Conservation (phyloP, 1,140 invertebrate species). For the Platorchestia sp. region DNA sequence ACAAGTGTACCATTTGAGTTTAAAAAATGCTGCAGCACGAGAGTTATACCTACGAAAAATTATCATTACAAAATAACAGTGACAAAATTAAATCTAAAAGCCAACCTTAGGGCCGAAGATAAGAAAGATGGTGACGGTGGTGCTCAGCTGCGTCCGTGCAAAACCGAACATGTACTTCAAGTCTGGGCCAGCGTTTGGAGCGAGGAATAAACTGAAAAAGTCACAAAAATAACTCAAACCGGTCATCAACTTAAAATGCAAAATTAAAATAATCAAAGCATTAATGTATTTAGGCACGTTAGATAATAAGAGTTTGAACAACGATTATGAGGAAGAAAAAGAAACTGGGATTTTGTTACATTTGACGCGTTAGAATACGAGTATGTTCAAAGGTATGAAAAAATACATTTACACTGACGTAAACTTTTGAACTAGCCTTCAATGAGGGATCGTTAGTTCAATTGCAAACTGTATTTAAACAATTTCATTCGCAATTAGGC, state of each 20-base stretch:
- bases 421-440: neutral
- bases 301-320: neutral
- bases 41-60: too few species aligned
- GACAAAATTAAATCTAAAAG: neutral
- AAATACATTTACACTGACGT: neutral
- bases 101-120: constrained; percentile 88
- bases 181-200: constrained; percentile 87
- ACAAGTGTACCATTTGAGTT: too few species aligned
- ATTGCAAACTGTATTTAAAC: too few species aligned
- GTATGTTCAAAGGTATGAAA: too few species aligned
- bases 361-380: too few species aligned
- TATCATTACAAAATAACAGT: too few species aligned
- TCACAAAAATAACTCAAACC: neutral
- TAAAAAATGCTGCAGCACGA: too few species aligned
- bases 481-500: too few species aligned
- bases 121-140: constrained; percentile 84
- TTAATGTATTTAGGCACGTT: neutral
- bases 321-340: too few species aligned
- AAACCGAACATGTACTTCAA: constrained; percentile 91
- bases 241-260: neutral
- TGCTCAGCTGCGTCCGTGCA: constrained; percentile 87
- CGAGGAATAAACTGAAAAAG: constrained; percentile 80
- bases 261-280: neutral
- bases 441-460: too few species aligned
- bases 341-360: too few species aligned